phyloP scores from a whole-genome alignment of 2,113 vertebrate species.

The Aspidoscelis tigris region DNA sequence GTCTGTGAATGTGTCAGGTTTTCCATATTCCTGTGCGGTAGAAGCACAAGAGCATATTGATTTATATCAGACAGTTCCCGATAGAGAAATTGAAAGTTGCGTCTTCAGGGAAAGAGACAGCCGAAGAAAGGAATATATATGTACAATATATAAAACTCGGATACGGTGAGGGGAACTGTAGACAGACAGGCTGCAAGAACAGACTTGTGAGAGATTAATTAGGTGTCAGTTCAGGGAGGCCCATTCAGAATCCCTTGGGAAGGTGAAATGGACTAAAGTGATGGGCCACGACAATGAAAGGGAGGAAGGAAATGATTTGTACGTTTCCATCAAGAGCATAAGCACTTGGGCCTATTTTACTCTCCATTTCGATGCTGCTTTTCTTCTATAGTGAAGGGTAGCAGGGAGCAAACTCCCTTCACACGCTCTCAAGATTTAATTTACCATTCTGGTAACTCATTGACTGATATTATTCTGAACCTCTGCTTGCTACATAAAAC shows the following conservation, averaged over 20 bases:
- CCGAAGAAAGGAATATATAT: constrained; percentile 25
- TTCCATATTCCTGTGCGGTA: neutral
- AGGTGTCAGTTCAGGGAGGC: constrained; percentile 66
- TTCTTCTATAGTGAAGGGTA: constrained; percentile 46
- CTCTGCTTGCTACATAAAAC: constrained; percentile 57
- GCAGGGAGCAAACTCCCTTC: constrained; percentile 46
- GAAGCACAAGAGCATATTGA: neutral
- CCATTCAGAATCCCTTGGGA: constrained; percentile 66
- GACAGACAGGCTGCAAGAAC: constrained; percentile 61
- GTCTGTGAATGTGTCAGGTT: neutral
- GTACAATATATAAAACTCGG: constrained; percentile 23
- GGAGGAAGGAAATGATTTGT: constrained; percentile 66
- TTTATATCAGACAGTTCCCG: neutral
- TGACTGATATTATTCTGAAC: constrained; percentile 57
- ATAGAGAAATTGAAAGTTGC: constrained; percentile 19
- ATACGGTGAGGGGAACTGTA: constrained; percentile 40
- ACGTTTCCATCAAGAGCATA: constrained; percentile 68
- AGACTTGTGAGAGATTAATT: constrained; percentile 75
- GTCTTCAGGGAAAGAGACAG: constrained; percentile 43
- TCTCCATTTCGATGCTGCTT: constrained; percentile 50
- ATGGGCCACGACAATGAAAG: constrained; percentile 65
- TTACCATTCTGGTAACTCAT: constrained; percentile 66
- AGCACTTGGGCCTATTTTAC: constrained; percentile 55
- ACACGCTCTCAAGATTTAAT: constrained; percentile 61
- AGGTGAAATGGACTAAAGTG: constrained; percentile 78